A percentile compares a stretch with the other conserved stretches of the same genome.
Conservation (phyloP, 1,140 invertebrate species). For the Neuroterus valhalla region DNA sequence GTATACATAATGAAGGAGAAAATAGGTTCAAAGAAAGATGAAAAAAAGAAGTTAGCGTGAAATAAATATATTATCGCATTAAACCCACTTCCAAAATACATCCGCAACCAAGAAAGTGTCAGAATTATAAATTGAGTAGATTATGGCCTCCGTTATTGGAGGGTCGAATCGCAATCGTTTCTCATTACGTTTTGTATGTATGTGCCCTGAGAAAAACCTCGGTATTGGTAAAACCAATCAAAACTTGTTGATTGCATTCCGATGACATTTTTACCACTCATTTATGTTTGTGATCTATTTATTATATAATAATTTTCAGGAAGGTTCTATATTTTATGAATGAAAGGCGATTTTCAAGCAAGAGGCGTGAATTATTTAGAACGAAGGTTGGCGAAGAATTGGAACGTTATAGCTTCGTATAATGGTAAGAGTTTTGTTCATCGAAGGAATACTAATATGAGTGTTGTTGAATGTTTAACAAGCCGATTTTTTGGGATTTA, state of each 20-base stretch:
- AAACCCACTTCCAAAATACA: conserved; percentile 32
- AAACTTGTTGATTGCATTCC: conserved; percentile 44
- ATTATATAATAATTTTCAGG: not conserved
- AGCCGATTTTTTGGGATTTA: not conserved
- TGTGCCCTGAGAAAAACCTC: not conserved
- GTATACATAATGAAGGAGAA: conserved; percentile 22
- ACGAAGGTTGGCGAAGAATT: not conserved
- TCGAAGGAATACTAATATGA: conserved; percentile 5
- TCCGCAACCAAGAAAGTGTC: conserved; percentile 26
- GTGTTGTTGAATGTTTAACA: conserved; percentile 8
- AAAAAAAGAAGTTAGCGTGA: not conserved
- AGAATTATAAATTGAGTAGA: conserved; percentile 64
- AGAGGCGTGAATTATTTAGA: conserved; percentile 4
- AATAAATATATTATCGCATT: conserved; percentile 33
- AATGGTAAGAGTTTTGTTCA: not conserved
- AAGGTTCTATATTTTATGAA: not conserved
- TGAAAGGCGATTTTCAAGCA: not conserved
- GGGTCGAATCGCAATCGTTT: conserved; percentile 62
- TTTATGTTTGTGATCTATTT: conserved; percentile 34
- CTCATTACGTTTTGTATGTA: conserved; percentile 58
- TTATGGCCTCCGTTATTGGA: conserved; percentile 62
- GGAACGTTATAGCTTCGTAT: not conserved
- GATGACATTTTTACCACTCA: conserved; percentile 44
- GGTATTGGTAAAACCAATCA: conserved; percentile 41
- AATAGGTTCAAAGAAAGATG: not conserved